These are phyloP conservation scores for Leptosomus discolor DNA, from an alignment of 2,113 vertebrate species.

Conservation along the genomic window DNA sequence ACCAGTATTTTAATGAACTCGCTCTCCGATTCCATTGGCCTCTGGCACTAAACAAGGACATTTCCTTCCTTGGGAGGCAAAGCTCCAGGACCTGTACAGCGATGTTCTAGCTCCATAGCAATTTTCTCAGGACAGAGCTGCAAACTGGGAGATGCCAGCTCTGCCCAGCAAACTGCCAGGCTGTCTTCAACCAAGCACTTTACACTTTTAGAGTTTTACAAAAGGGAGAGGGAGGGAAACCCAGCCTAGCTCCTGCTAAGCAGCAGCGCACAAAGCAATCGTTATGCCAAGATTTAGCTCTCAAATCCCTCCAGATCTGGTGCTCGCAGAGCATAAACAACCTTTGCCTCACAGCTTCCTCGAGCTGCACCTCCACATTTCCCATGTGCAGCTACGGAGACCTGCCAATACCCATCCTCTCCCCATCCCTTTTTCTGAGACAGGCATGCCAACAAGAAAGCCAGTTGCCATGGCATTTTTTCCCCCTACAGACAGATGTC, in stretches of 20 bases:
- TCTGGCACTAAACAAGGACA: background rate
- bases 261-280: slow-evolving; percentile 50
- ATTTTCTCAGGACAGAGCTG: background rate
- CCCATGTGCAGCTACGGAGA: background rate
- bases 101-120: fast-evolving
- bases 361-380: background rate
- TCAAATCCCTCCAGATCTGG: slow-evolving; percentile 57
- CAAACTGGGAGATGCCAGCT: background rate
- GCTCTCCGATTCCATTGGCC: background rate
- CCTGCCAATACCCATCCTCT: slow-evolving; percentile 1
- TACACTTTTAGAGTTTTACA: background rate
- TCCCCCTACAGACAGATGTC: slow-evolving; percentile 67
- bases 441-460: slow-evolving; percentile 41
- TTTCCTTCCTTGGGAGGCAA: background rate
- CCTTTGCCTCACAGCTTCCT: slow-evolving; percentile 27
- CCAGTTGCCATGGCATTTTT: slow-evolving; percentile 64
- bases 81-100: background rate
- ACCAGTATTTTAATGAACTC: background rate
- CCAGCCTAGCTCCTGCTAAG: background rate
- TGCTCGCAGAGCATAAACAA: slow-evolving; percentile 39
- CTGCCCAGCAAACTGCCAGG: background rate
- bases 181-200: background rate
- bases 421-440: background rate
- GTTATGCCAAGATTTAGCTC: slow-evolving; percentile 60
- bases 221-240: background rate